These are phyloP conservation scores for Sebastes vulpes DNA, from an alignment of 2,797 vertebrate genomes.

Conservation along the genomic window DNA sequence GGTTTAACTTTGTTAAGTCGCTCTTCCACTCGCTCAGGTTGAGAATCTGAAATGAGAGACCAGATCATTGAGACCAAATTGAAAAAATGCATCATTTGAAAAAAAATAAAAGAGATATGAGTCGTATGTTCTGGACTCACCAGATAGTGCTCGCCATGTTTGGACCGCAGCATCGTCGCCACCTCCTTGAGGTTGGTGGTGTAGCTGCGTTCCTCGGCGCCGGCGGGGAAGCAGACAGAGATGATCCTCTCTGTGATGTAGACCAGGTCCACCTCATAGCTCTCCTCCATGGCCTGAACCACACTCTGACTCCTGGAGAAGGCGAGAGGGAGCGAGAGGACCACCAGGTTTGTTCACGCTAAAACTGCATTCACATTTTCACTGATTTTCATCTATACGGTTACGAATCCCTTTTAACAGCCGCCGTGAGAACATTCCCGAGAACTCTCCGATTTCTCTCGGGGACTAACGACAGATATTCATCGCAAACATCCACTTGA, in stretches of 20 bases:
- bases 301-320: slow-evolving; percentile 81
- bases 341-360: neutral
- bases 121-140: slow-evolving; percentile 34
- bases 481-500: slow-evolving; percentile 26
- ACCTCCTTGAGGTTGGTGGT: slow-evolving; percentile 92
- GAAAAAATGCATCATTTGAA: neutral
- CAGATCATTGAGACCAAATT: neutral
- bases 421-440: slow-evolving; percentile 29
- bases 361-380: neutral
- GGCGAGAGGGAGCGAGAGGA: neutral
- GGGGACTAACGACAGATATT: neutral
- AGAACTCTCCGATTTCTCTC: slow-evolving; percentile 21
- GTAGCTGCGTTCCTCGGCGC: slow-evolving; percentile 91
- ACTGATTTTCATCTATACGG: neutral
- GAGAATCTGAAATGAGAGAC: slow-evolving; percentile 87
- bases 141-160: slow-evolving; percentile 94
- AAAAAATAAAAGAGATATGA: neutral
- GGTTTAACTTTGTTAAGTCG: slow-evolving; percentile 92
- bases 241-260: slow-evolving; percentile 98
- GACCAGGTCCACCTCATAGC: slow-evolving; percentile 95
- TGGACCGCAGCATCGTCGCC: slow-evolving; percentile 96
- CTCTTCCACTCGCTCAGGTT: slow-evolving; percentile 93
- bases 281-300: slow-evolving; percentile 91
- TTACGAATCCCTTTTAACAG: neutral
- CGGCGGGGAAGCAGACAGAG: slow-evolving; percentile 91